Evolutionary conservation across 2,113 vertebrate genomes (phyloP).

Genomic region (Pseudorectes ferrugineus): DNA sequence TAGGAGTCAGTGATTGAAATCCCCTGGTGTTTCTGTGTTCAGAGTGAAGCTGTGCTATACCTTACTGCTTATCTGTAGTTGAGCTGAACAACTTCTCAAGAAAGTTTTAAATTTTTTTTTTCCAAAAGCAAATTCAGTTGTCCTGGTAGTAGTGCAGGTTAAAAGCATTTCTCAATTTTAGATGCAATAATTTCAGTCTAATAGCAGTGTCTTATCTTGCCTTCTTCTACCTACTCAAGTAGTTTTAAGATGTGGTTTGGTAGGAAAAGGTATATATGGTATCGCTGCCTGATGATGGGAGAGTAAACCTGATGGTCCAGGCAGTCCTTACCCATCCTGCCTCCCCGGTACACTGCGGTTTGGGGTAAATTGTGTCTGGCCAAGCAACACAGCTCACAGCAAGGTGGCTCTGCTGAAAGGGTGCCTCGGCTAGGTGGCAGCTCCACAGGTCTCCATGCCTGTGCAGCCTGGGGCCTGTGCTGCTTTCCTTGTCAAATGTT

Average conservation of each 20-base stretch:
- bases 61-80: neutral
- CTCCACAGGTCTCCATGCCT: neutral
- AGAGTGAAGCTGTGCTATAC: neutral
- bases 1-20: constrained; percentile 11
- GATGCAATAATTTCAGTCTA: neutral
- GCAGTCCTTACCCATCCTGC: neutral
- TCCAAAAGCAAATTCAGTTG: neutral
- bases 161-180: neutral
- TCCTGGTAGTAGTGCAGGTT: neutral
- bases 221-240: neutral
- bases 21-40: neutral
- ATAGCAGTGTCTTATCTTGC: neutral
- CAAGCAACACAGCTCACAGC: accelerated
- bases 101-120: neutral
- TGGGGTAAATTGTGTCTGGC: neutral
- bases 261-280: neutral
- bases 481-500: neutral
- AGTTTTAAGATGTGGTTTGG: neutral
- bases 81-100: neutral
- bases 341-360: neutral
- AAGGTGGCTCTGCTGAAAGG: neutral
- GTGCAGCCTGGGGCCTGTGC: accelerated
- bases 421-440: neutral
- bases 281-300: neutral
- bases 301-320: neutral